Conservation (phyloP, 2,888 invertebrate species). For the Prosapia bicincta region DNA sequence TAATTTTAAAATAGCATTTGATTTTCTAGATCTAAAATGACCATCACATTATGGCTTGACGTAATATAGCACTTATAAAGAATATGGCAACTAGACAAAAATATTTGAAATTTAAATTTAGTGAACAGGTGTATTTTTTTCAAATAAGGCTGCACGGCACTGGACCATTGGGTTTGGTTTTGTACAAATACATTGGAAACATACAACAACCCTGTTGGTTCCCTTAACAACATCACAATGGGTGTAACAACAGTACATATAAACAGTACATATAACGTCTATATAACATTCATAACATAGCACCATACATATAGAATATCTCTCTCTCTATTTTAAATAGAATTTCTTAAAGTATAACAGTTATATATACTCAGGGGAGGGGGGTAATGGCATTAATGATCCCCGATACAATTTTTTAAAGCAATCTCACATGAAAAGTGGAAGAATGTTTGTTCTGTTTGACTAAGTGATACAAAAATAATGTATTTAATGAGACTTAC, state of each 20-base stretch:
- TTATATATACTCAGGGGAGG: background rate
- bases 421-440: background rate
- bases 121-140: background rate
- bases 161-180: conserved; percentile 7
- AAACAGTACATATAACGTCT: conserved; percentile 17
- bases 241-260: background rate
- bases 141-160: conserved; percentile 20
- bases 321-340: conserved; percentile 1
- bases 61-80: background rate
- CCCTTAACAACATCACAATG: conserved; percentile 11
- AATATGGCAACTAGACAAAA: background rate
- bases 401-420: background rate
- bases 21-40: background rate
- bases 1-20: background rate
- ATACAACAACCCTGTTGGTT: conserved; percentile 13
- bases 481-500: background rate
- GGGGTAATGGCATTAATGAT: background rate
- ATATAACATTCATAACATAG: conserved; percentile 17
- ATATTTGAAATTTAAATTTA: background rate
- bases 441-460: background rate
- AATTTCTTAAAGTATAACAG: background rate
- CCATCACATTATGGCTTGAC: background rate
- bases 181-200: conserved; percentile 4
- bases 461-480: conserved; percentile 3
- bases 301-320: conserved; percentile 19